A percentile compares a stretch with the other conserved stretches of the same genome.
These are phyloP conservation scores for Leucosticte australis DNA, from an alignment of 2,113 vertebrate genomes.

Conservation along the genomic window DNA sequence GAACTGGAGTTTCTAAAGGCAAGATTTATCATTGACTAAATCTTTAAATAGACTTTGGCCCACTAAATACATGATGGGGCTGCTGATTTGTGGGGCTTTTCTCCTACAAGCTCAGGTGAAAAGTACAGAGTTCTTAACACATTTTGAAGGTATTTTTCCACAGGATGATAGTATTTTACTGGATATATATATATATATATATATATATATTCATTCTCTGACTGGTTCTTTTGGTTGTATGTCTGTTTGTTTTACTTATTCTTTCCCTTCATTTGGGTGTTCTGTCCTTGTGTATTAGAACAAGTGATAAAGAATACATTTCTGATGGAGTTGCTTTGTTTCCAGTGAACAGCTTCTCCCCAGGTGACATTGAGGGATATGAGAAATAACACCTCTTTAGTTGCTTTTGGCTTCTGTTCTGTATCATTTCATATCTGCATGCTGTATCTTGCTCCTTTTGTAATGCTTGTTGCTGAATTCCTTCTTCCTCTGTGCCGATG, in stretches of 20 bases:
- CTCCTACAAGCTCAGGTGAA: background rate
- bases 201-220: background rate
- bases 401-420: background rate
- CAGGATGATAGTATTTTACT: background rate
- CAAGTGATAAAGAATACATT: background rate
- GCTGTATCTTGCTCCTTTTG: background rate
- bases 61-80: background rate
- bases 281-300: background rate
- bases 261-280: background rate
- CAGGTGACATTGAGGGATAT: background rate
- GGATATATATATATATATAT: background rate
- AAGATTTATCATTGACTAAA: conserved; percentile 17
- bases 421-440: background rate
- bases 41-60: background rate
- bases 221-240: background rate
- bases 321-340: background rate
- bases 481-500: background rate
- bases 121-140: background rate
- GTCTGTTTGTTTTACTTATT: background rate
- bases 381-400: background rate
- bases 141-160: background rate
- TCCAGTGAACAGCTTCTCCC: background rate
- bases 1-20: background rate
- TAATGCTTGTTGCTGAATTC: background rate
- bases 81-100: background rate